phyloP scores from a whole-genome alignment of 2,113 vertebrate species.

The Notiomystis cincta region DNA sequence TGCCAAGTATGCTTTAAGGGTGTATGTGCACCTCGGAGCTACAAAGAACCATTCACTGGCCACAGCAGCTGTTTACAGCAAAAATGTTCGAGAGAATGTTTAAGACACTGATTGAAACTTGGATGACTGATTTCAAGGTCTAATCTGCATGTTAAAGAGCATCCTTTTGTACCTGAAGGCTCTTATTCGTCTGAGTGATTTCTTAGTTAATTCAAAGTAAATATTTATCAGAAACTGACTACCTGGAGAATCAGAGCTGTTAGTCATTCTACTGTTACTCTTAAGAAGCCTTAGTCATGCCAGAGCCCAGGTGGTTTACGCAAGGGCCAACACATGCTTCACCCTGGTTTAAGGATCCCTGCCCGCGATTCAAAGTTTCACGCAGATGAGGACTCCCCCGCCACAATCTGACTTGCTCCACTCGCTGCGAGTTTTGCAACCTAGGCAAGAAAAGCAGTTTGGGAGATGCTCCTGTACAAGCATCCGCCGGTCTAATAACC shows the following conservation, averaged over 20 bases:
- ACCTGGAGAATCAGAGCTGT: background rate
- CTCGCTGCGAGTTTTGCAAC: slow-evolving; percentile 20
- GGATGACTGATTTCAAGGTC: background rate
- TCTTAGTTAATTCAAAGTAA: background rate
- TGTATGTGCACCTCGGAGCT: background rate
- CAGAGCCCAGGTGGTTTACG: background rate
- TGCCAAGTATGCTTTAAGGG: background rate
- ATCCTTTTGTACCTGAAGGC: background rate
- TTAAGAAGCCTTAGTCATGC: slow-evolving; percentile 44
- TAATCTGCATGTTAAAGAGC: background rate
- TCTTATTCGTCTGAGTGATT: background rate
- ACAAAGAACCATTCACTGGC: background rate
- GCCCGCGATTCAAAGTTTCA: background rate
- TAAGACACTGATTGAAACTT: background rate
- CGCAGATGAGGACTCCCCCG: background rate
- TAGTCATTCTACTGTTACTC: background rate
- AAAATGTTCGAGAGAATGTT: background rate
- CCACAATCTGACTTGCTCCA: background rate
- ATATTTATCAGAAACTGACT: slow-evolving; percentile 24
- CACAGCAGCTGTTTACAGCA: background rate
- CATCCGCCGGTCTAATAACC: background rate
- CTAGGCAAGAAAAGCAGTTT: background rate
- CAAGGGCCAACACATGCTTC: background rate
- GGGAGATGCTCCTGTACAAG: background rate
- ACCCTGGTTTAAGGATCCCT: background rate